Evolutionary conservation across 2,797 vertebrate species (phyloP), one percentile per base, ranked within the genome.

Genomic region (Syngnathus rostellatus): DNA sequence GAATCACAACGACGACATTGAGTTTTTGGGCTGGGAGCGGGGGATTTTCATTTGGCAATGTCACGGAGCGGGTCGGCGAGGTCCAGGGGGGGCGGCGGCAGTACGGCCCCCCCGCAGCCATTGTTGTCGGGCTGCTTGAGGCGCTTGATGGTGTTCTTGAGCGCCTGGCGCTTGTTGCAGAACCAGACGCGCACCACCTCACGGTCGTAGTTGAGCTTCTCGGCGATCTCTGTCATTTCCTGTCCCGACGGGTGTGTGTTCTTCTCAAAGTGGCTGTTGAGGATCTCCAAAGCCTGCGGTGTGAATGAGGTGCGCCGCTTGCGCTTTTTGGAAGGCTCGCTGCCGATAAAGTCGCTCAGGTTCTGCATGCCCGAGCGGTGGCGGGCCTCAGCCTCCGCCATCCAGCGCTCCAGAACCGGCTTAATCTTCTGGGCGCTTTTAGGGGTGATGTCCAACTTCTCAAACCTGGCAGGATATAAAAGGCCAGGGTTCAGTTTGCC

Each of bases 381-480:
- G 93, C 97, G 97, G 95, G 97, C 96, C 91, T 99, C 97, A 90
- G 97, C 97, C 96, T 99, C 97, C 85, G 97, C 96, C 97, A 99
- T 98, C 97, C 97, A 99, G 92, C 97, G 95, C 93, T 99, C 97
- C 95, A 99, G 96, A 94, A 99, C 97, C 77, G 97, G 97, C 93
- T 99, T 99, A 90, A 99, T 98, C 97, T 99, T 99, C 96, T 99
- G 97, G 93, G 97, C 97, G 92, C 97, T 99, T 98, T 99, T 99
- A 94, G 97, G 97, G 87, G 97, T 99, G 97, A 99, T 99, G 95
- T 99, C 97, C 96, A 99, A 95, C 97, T 99, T 99, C 97, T 99
- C 97, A 95, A 99, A 99, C 97, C 97, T 99, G 97, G 96, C 97
- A 99, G 97, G 97, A 98, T 98, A 99, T 96, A 99, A 99, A 99